A percentile compares a stretch with the other conserved stretches of the same genome.
phyloP scores from a whole-genome alignment of 2,113 vertebrate genomes.

The Prinia subflava region DNA sequence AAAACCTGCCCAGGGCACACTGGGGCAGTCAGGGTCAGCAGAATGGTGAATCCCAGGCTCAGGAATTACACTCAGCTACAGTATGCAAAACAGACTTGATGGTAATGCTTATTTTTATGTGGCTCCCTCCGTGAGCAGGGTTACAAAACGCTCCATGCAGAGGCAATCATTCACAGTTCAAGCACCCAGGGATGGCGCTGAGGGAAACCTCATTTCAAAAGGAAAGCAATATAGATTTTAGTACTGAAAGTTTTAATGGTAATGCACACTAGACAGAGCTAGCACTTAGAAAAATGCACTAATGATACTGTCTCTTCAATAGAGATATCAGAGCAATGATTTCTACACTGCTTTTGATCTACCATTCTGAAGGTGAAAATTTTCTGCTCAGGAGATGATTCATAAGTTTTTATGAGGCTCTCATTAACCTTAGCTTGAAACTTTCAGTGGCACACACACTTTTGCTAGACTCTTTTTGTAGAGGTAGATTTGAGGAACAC shows the following conservation, averaged over 20 bases:
- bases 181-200: neutral
- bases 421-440: neutral
- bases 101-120: slow-evolving; percentile 7
- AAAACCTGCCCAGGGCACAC: neutral
- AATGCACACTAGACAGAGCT: slow-evolving; percentile 36
- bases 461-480: neutral
- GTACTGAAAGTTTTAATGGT: slow-evolving; percentile 10
- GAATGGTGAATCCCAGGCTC: neutral
- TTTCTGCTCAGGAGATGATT: neutral
- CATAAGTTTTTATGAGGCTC: neutral
- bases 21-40: neutral
- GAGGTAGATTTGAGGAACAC: neutral
- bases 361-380: slow-evolving; percentile 15
- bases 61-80: neutral
- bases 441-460: accelerated
- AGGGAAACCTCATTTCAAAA: slow-evolving; percentile 20
- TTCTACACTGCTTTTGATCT: neutral
- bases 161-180: slow-evolving; percentile 14
- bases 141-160: slow-evolving; percentile 3
- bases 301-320: slow-evolving; percentile 3
- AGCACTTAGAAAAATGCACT: neutral
- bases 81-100: neutral
- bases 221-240: neutral
- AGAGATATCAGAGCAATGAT: slow-evolving; percentile 1
- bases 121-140: neutral